Conservation (phyloP, 2,113 vertebrate genomes). For the Dascyllus trimaculatus region DNA sequence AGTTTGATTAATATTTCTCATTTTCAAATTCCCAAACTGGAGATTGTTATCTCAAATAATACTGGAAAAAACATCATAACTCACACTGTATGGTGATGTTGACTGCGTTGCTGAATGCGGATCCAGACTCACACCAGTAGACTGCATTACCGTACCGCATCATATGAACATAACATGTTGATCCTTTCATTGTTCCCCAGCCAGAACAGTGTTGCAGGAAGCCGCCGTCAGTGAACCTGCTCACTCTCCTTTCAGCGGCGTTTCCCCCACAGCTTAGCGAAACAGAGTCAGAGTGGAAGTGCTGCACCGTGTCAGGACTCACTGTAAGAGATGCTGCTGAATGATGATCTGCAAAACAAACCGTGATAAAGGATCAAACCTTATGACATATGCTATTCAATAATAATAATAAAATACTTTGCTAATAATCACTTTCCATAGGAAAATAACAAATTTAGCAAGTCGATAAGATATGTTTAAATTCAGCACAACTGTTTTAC, state of each 20-base stretch:
- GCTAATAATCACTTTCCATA: too few species aligned
- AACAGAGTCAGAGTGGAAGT: conserved; percentile 10
- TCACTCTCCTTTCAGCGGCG: conserved; percentile 53
- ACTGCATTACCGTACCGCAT: rapidly evolving
- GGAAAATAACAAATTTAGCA: too few species aligned
- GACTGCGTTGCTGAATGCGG: conserved; percentile 61
- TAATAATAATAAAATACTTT: too few species aligned
- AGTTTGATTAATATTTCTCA: too few species aligned
- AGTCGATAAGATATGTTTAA: too few species aligned
- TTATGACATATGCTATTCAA: background rate
- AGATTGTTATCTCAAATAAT: too few species aligned
- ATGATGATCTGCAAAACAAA: conserved; percentile 17
- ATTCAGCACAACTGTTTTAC: too few species aligned
- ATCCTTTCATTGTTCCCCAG: background rate
- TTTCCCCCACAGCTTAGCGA: conserved; percentile 50
- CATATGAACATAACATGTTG: background rate
- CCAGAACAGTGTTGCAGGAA: rapidly evolving
- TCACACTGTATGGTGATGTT: conserved; percentile 24
- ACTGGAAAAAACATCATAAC: background rate
- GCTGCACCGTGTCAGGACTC: conserved; percentile 41
- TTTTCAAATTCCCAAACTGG: too few species aligned
- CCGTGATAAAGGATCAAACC: background rate
- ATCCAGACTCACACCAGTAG: conserved; percentile 20
- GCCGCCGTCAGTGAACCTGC: rapidly evolving
- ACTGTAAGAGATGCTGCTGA: conserved; percentile 25